A percentile compares a stretch with the other conserved stretches of the same genome.
These are phyloP conservation scores for Ylistrum balloti DNA, from an alignment of 1,140 invertebrate genomes.

Conservation along the genomic window DNA sequence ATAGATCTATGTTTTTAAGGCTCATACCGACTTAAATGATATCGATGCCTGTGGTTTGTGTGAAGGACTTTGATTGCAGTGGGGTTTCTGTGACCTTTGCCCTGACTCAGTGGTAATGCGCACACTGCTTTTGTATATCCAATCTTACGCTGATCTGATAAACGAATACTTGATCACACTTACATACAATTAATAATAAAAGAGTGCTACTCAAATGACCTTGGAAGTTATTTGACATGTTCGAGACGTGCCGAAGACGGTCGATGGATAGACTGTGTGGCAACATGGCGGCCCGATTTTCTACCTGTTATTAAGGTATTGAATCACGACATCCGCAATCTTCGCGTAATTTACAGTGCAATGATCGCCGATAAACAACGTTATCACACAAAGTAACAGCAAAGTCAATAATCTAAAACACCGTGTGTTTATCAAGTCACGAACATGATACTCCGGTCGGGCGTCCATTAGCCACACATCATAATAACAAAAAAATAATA, in stretches of 20 bases:
- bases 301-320: neutral
- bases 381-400: neutral
- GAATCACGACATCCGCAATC: neutral
- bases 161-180: neutral
- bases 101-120: neutral
- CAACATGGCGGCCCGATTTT: neutral
- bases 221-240: neutral
- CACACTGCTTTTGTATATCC: neutral
- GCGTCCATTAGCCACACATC: neutral
- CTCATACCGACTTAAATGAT: neutral
- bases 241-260: slow-evolving; percentile 3
- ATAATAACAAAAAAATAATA: neutral
- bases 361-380: neutral
- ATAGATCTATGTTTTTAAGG: slow-evolving; percentile 5
- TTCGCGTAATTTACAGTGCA: neutral
- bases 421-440: neutral
- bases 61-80: neutral
- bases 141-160: neutral
- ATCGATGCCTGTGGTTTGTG: neutral
- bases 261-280: neutral
- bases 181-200: neutral
- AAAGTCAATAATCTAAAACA: slow-evolving; percentile 25
- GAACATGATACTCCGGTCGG: neutral
- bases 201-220: neutral
- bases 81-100: neutral